Conservation (phyloP, 2,888 invertebrate species). For the Ectemnius cavifrons region DNA sequence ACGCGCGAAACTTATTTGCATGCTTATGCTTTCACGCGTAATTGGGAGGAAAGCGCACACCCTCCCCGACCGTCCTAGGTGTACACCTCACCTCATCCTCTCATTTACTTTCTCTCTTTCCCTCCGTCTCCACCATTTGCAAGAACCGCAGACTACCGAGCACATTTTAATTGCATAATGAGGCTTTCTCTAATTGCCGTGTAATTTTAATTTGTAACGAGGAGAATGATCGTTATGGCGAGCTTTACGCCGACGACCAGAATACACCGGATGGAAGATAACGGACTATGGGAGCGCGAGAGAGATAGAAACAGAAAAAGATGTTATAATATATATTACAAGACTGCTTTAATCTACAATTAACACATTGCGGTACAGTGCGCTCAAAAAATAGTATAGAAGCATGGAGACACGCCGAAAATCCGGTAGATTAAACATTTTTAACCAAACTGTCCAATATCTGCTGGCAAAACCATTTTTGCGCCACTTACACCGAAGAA, state of each 20-base stretch:
- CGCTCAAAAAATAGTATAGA: too few species aligned
- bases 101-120: too few species aligned
- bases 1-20: neutral
- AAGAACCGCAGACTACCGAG: constrained; percentile 28
- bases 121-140: too few species aligned
- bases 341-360: neutral
- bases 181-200: constrained; percentile 53
- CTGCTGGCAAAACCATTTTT: too few species aligned
- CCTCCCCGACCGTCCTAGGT: too few species aligned
- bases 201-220: constrained; percentile 58
- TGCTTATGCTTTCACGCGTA: constrained; percentile 34
- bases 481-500: too few species aligned
- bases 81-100: too few species aligned
- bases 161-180: constrained; percentile 56
- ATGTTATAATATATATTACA: constrained; percentile 9
- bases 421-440: too few species aligned
- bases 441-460: too few species aligned
- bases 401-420: too few species aligned
- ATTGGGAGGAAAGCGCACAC: constrained; percentile 41
- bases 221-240: constrained; percentile 44
- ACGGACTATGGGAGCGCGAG: neutral
- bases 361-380: neutral
- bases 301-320: neutral
- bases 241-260: constrained; percentile 19
- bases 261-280: constrained; percentile 14